Evolutionary conservation across 35 echinoderm and acorn worm genomes (phyloP), one percentile per base, ranked within the genome.

Genomic region (Ophiothrix spiculata): DNA sequence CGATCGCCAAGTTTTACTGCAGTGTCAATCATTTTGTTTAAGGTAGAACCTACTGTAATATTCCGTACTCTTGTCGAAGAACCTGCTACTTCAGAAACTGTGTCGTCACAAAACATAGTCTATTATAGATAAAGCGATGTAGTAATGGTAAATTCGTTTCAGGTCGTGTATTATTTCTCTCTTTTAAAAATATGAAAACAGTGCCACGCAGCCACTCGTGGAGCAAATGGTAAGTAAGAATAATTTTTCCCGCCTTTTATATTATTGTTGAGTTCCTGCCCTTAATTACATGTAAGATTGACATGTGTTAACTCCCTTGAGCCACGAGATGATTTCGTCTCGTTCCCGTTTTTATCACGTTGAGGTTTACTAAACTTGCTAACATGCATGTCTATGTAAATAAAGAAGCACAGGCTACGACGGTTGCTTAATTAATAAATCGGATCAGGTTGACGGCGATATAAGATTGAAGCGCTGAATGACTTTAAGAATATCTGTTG

Each of bases 401-500:
- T 84, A 84, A 84, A 84, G 54, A 69, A 28, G 46, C 81, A 84
- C 34, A 37, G 54, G 46, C 81, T 64, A 84, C 36, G 81, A 56
- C 36, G 69, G n/a, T 84, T 84, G 69, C 81, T 60, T 84, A 84
- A 84, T 84, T 84, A 84, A 84, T 84, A 64, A 84, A 84, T 84
- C 81, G 69, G 81, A 84, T 64, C 81, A 25, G 46, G 81, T 64
- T 56, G 63, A 45, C 40, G 80, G 54, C 40, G 19, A 28, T 38
- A 13, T 42, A 25, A 35, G 37, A 40, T 16, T 31, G 36, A 74
- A 37, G 42, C 54, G 35, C 23, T 60, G 29, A 12, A 25, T 37
- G 29, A 82, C 49, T 32, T 16, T 32, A 80, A 34, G 41, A 31
- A 21, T 34, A 46, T 39, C 23, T 41, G 41, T 31, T 8, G 35